A percentile compares a stretch with the other conserved stretches of the same genome.
Conservation (phyloP, 2,113 vertebrate genomes). For the Oceanodroma tethys region DNA sequence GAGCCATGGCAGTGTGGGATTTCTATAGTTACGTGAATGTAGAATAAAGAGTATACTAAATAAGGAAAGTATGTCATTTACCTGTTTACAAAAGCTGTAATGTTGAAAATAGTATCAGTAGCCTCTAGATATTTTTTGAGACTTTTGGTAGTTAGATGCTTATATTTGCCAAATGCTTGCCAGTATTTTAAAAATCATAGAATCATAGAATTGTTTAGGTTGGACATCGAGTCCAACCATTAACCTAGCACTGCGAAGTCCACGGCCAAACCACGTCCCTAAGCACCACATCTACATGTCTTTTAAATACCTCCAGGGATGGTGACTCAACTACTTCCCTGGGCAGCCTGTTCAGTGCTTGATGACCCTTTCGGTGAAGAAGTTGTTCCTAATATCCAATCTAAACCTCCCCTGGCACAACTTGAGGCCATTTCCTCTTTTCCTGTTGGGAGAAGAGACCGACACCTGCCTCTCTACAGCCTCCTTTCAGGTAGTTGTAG, state of each 20-base stretch:
- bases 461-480: neutral
- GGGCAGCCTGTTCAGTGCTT: neutral
- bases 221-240: neutral
- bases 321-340: neutral
- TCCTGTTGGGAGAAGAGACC: neutral
- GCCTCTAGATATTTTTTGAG: neutral
- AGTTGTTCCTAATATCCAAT: no score
- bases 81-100: neutral
- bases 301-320: neutral
- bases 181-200: neutral
- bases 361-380: no score
- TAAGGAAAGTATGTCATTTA: neutral
- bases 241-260: neutral
- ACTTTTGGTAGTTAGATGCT: neutral
- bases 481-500: neutral
- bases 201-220: neutral
- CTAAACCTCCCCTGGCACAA: neutral
- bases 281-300: neutral
- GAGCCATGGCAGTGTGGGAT: neutral
- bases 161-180: neutral
- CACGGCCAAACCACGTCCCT: neutral
- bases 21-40: neutral
- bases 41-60: neutral
- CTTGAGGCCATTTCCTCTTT: neutral
- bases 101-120: neutral